These are phyloP conservation scores for Malacoraja senta DNA, from an alignment of 2,797 vertebrate genomes.

Conservation along the genomic window DNA sequence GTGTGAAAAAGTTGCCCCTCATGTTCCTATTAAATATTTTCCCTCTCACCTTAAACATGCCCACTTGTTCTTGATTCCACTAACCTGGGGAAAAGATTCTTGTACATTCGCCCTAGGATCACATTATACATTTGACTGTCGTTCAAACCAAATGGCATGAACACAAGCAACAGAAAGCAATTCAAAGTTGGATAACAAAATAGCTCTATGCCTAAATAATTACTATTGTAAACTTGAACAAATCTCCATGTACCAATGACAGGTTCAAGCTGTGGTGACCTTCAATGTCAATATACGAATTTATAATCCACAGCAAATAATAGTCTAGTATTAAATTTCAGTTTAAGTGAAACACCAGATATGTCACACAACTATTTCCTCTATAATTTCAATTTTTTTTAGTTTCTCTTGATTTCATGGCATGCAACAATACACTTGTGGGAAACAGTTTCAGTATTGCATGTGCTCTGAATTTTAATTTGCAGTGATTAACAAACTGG, in stretches of 20 bases:
- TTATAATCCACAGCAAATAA: not conserved
- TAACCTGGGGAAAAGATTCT: too few relatives aligned
- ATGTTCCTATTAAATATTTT: too few relatives aligned
- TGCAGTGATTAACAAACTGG: conserved; percentile 9
- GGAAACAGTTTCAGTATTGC: not conserved
- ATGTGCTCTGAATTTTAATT: conserved; percentile 25
- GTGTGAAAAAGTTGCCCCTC: too few relatives aligned
- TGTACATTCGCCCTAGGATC: too few relatives aligned
- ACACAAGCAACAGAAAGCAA: not conserved
- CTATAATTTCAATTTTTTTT: not conserved
- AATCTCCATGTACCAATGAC: conserved; percentile 45
- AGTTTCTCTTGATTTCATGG: conserved; percentile 40
- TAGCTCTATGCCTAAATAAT: conserved; percentile 38
- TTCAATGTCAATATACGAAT: conserved; percentile 48
- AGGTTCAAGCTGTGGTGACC: conserved; percentile 45
- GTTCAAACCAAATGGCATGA: not conserved
- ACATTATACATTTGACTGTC: conserved; percentile 29
- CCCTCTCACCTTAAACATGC: too few relatives aligned
- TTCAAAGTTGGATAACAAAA: conserved; percentile 28
- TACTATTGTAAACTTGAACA: conserved; percentile 48
- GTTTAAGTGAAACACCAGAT: conserved; percentile 49
- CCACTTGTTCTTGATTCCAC: too few relatives aligned
- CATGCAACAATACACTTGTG: conserved; percentile 13
- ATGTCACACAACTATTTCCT: conserved; percentile 44
- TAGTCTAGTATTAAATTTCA: conserved; percentile 41